Evolutionary conservation across 2,113 vertebrate species (phyloP).

Genomic region (Bubo blakistoni): DNA sequence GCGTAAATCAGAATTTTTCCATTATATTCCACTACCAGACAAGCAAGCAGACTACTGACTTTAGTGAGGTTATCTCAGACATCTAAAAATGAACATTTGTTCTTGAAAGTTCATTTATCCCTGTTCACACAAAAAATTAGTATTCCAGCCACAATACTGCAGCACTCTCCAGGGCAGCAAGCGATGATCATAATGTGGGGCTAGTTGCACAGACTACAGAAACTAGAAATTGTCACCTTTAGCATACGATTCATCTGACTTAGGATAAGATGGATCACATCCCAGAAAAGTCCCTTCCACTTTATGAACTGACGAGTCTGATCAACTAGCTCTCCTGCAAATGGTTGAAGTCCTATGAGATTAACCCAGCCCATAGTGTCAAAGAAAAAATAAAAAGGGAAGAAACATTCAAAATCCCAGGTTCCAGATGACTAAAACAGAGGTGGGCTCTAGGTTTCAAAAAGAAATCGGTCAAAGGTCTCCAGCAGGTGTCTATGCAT

Average conservation of each 20-base stretch:
- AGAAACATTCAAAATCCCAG: not conserved
- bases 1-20: not conserved
- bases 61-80: not conserved
- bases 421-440: not conserved
- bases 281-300: not conserved
- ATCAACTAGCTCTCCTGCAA: not conserved
- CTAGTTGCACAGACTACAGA: not conserved
- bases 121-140: not conserved
- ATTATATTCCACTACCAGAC: not conserved
- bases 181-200: not conserved
- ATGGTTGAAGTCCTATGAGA: not conserved
- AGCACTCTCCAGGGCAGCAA: not conserved
- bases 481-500: not conserved
- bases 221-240: not conserved
- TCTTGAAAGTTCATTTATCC: not conserved
- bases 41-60: not conserved
- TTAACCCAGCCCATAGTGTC: not conserved
- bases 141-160: not conserved
- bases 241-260: not conserved
- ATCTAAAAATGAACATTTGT: not conserved
- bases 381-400: not conserved
- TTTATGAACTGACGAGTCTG: not conserved
- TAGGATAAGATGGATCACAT: not conserved
- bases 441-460: not conserved
- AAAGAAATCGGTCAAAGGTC: not conserved